Conservation (phyloP, 2,797 vertebrate species). For the Gymnodraco acuticeps region DNA sequence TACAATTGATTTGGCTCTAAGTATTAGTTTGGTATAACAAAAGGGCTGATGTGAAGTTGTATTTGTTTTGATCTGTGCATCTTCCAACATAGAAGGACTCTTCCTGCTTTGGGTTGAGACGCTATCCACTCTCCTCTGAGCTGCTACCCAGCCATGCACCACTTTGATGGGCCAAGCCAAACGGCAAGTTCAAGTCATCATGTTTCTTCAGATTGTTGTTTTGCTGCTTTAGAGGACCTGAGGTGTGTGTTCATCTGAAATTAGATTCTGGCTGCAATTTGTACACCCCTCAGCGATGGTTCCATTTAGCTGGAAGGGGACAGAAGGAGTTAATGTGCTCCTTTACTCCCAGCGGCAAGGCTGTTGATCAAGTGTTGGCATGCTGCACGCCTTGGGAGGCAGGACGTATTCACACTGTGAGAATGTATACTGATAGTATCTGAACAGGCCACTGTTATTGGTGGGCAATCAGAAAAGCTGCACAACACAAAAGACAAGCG, state of each 20-base stretch:
- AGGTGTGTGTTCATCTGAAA: slow-evolving; percentile 65
- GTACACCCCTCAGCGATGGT: slow-evolving; percentile 63
- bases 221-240: slow-evolving; percentile 36
- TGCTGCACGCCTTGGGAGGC: slow-evolving; percentile 38
- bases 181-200: slow-evolving; percentile 73
- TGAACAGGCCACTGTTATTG: slow-evolving; percentile 36
- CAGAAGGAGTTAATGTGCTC: slow-evolving; percentile 73
- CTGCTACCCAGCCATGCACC: slow-evolving; percentile 15
- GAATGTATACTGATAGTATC: slow-evolving; percentile 62
- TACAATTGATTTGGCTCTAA: no score
- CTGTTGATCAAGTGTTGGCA: slow-evolving; percentile 71
- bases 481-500: slow-evolving; percentile 19
- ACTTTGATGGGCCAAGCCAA: slow-evolving; percentile 38
- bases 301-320: slow-evolving; percentile 76
- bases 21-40: not conserved
- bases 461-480: slow-evolving; percentile 41
- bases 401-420: slow-evolving; percentile 33
- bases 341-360: slow-evolving; percentile 54
- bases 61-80: not conserved
- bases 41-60: not conserved
- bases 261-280: slow-evolving; percentile 69
- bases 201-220: slow-evolving; percentile 69
- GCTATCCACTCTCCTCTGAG: not conserved
- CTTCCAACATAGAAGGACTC: not conserved
- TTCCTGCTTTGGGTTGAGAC: not conserved